These are phyloP conservation scores for Octodon degus DNA, from an alignment of 2,113 vertebrate genomes.

Conservation along the genomic window DNA sequence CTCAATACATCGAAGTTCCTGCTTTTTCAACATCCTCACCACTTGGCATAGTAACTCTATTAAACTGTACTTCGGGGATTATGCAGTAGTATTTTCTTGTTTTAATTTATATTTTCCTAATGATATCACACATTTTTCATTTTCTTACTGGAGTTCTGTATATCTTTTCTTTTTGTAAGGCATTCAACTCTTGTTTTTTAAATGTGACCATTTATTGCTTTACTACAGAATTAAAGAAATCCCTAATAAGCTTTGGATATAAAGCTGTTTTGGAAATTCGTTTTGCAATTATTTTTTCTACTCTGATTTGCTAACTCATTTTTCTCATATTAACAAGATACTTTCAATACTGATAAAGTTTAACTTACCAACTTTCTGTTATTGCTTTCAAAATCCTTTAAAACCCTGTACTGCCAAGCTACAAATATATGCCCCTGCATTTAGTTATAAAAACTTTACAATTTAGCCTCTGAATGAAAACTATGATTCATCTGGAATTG, in stretches of 20 bases:
- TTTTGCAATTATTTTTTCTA: conserved; percentile 33
- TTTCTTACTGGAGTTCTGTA: background rate
- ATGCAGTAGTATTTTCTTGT: background rate
- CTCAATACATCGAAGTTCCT: background rate
- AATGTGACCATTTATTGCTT: background rate
- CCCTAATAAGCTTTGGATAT: background rate
- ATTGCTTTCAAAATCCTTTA: background rate
- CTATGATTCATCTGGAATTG: background rate
- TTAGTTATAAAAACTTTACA: background rate
- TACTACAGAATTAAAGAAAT: background rate
- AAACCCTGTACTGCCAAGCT: background rate
- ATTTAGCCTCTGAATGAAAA: conserved; percentile 27
- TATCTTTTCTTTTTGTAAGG: conserved; percentile 48
- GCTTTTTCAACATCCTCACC: background rate
- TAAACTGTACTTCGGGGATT: background rate
- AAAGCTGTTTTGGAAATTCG: background rate
- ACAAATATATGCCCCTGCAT: conserved; percentile 3
- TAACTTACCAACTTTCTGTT: background rate
- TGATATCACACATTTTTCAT: background rate
- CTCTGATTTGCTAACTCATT: conserved; percentile 33
- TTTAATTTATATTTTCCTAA: conserved; percentile 11
- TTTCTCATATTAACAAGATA: background rate
- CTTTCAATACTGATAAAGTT: background rate
- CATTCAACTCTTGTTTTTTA: conserved; percentile 22
- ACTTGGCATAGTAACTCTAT: background rate